Evolutionary conservation across 2,113 vertebrate genomes (phyloP).

Genomic region (Cygnus atratus): DNA sequence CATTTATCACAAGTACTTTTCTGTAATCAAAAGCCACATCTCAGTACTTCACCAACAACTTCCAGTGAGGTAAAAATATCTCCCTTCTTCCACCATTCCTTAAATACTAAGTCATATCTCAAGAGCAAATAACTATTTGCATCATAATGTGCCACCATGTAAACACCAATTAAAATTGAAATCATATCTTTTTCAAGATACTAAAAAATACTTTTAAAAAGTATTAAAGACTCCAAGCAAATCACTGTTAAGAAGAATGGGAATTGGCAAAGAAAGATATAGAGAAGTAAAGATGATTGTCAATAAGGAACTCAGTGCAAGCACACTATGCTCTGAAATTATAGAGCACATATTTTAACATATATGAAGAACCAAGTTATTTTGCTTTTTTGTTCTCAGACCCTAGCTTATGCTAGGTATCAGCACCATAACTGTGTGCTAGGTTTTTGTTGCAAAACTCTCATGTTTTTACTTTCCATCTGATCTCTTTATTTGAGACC

Average conservation of each 20-base stretch:
- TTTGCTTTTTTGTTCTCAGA: neutral
- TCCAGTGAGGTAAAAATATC: neutral
- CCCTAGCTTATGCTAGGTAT: neutral
- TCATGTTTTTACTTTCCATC: neutral
- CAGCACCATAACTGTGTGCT: neutral
- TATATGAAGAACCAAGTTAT: neutral
- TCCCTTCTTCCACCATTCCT: neutral
- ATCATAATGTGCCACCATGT: neutral
- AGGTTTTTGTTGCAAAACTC: neutral
- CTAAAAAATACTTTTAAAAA: neutral
- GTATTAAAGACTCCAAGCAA: neutral
- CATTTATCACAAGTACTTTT: constrained; percentile 76
- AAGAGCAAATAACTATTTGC: neutral
- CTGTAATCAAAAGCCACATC: constrained; percentile 57
- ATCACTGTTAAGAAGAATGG: neutral
- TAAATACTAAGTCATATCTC: neutral
- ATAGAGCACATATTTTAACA: neutral
- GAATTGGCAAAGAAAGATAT: neutral
- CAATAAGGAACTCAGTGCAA: neutral
- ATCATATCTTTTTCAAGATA: neutral
- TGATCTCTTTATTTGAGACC: neutral
- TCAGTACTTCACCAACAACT: neutral
- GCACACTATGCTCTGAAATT: neutral
- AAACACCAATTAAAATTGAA: neutral
- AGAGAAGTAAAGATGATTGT: neutral